Conservation (phyloP, 2,888 invertebrate genomes). For the Nemurella pictetii region DNA sequence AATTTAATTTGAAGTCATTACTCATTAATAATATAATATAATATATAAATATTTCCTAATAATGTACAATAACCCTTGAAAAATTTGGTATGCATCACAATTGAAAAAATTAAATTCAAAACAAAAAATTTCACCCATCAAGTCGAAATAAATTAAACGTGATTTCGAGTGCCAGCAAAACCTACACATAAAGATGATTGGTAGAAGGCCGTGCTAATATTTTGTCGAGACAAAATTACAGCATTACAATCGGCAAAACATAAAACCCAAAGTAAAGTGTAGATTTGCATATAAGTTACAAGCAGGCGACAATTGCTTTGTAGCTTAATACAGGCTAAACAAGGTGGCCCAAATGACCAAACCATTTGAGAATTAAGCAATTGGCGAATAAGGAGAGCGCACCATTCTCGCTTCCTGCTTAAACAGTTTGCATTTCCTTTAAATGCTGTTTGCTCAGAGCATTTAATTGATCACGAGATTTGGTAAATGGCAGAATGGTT, state of each 20-base stretch:
- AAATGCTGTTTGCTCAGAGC: neutral
- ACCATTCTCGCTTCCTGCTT: too few species aligned
- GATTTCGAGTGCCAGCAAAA: neutral
- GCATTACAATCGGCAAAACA: too few species aligned
- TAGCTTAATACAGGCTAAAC: too few species aligned
- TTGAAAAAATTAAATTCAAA: neutral
- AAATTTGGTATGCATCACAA: neutral
- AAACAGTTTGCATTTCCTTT: too few species aligned
- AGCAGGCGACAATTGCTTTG: too few species aligned
- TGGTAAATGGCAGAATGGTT: constrained; percentile 13
- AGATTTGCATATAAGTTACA: too few species aligned
- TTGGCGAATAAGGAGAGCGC: too few species aligned
- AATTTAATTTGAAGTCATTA: neutral
- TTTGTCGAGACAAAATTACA: too few species aligned
- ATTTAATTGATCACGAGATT: neutral
- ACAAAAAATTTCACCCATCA: neutral
- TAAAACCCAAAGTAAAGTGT: too few species aligned
- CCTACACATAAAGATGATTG: neutral
- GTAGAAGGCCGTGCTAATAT: neutral
- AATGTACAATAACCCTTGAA: neutral
- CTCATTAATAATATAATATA: neutral
- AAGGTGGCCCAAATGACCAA: too few species aligned
- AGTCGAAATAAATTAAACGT: neutral
- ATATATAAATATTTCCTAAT: neutral
- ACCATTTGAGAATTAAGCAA: too few species aligned